Conservation (phyloP, 2,888 invertebrate genomes). For the Lasioglossum leucozonium region DNA sequence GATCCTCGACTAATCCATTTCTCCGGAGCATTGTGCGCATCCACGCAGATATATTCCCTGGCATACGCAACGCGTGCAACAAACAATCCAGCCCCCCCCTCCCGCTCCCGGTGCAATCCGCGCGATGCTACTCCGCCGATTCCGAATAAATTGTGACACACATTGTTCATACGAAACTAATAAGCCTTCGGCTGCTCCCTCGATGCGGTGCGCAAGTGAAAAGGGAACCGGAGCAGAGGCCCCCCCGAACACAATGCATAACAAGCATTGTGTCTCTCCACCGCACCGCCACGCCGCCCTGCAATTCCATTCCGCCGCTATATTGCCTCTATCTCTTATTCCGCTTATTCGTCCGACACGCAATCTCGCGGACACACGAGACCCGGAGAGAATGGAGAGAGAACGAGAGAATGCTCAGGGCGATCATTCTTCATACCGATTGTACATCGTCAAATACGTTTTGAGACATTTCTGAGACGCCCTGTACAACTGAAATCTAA, state of each 20-base stretch:
- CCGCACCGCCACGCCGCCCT: conserved; percentile 72
- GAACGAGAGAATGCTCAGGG: background rate
- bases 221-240: background rate
- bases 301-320: conserved; percentile 74
- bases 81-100: background rate
- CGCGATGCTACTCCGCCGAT: conserved; percentile 16
- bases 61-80: background rate
- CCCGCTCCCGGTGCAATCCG: background rate
- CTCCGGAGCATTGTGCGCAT: background rate
- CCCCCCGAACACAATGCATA: conserved; percentile 77
- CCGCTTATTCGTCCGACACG: conserved; percentile 52
- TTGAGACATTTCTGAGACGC: no score
- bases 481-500: no score
- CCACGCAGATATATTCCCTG: background rate
- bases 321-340: conserved; percentile 79
- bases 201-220: conserved; percentile 26
- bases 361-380: conserved; percentile 12
- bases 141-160: conserved; percentile 54
- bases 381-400: background rate
- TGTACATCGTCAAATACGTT: background rate
- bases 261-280: conserved; percentile 82
- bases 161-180: conserved; percentile 65
- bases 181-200: conserved; percentile 55
- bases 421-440: background rate
- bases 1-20: background rate